phyloP scores from a whole-genome alignment of 2,888 invertebrate genomes.

The Amiota communis region DNA sequence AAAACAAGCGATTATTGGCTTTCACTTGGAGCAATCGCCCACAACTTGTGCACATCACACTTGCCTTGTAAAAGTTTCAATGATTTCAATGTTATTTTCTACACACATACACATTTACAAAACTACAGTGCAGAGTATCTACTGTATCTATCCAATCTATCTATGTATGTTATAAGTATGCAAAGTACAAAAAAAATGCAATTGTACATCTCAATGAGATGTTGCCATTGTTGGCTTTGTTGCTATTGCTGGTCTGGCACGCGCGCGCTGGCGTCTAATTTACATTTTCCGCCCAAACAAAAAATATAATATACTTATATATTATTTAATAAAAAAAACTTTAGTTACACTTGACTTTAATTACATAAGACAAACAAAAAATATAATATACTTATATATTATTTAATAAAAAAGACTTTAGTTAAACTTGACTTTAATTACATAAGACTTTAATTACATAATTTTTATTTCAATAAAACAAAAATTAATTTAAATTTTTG shows the following conservation, averaged over 20 bases:
- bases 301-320: constrained; percentile 3
- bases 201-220: constrained; percentile 28
- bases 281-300: constrained; percentile 43
- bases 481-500: background rate
- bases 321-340: background rate
- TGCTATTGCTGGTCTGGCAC: constrained; percentile 46
- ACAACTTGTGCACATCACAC: constrained; percentile 5
- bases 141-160: background rate
- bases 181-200: background rate
- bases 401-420: constrained; percentile 12
- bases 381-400: background rate
- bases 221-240: constrained; percentile 33
- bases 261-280: constrained; percentile 51
- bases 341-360: constrained; percentile 30
- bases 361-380: too few relatives aligned
- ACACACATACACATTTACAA: background rate
- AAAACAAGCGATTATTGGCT: constrained; percentile 21
- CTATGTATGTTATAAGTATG: background rate
- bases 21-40: constrained; percentile 22
- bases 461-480: constrained; percentile 19
- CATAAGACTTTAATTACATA: constrained; percentile 30
- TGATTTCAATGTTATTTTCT: constrained; percentile 21
- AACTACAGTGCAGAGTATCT: background rate
- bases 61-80: constrained; percentile 21
- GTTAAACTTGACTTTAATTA: constrained; percentile 29